Conservation (phyloP, 1,140 invertebrate genomes). For the Lerema accius region DNA sequence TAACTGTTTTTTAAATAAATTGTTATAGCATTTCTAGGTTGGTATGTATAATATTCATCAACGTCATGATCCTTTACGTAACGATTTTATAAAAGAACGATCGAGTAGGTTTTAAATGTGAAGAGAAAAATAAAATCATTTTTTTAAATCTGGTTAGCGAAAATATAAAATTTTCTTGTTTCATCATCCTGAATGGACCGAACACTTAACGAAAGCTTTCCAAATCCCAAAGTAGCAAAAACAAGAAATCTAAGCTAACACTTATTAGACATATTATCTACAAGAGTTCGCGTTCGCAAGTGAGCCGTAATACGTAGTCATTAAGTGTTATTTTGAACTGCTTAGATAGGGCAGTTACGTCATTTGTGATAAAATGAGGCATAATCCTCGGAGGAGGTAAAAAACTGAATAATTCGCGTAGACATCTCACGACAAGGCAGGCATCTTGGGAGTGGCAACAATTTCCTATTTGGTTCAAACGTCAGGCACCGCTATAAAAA, state of each 20-base stretch:
- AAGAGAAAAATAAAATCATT: conserved; percentile 11
- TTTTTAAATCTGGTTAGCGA: conserved; percentile 37
- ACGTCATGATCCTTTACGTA: not conserved
- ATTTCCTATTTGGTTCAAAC: conserved; percentile 65
- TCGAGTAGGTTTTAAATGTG: not conserved
- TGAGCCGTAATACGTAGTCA: conserved; percentile 27
- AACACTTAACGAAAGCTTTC: conserved; percentile 68
- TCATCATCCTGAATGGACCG: conserved; percentile 54
- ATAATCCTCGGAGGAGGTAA: conserved; percentile 60
- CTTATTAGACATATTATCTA: conserved; percentile 47
- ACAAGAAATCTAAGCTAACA: conserved; percentile 55
- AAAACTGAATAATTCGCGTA: conserved; percentile 74
- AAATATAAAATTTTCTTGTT: conserved; percentile 48
- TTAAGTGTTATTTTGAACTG: conserved; percentile 36
- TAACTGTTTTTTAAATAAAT: no score
- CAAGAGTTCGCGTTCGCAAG: conserved; percentile 7
- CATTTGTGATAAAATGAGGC: conserved; percentile 37
- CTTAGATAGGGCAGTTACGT: conserved; percentile 36
- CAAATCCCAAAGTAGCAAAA: conserved; percentile 65
- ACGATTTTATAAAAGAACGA: no score
- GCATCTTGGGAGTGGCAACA: conserved; percentile 63
- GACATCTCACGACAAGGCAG: conserved; percentile 64
- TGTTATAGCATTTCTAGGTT: no score
- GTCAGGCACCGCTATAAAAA: conserved; percentile 55
- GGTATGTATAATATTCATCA: no score